Evolutionary conservation across 2,888 invertebrate species (phyloP), one percentile per base, ranked within the genome.

Genomic region (Meloe dianella): DNA sequence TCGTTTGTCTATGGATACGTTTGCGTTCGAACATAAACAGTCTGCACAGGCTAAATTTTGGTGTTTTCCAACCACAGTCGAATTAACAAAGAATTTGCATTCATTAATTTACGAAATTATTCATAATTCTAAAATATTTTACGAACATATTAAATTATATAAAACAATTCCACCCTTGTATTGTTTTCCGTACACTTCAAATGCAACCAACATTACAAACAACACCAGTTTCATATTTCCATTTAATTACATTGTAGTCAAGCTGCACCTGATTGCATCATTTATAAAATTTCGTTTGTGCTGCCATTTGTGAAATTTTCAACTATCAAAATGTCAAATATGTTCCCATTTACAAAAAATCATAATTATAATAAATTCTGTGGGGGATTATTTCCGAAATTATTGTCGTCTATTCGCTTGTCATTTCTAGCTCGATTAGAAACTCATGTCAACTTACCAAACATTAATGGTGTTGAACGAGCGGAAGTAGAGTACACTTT

Each of bases 381-480:
- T n/a, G n/a, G n/a, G n/a, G n/a, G 22, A 2, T 7, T 20, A 22
- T 51, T 51, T 51, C 12, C 2, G 1, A 41, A 17, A 57, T 38
- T 47, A 17, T 63, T 58, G 38, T 63, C 47, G 29, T 51, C 59
- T 58, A 64, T 64, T 27, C 60, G 38, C 38, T 27, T 56, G 60
- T 60, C 58, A 54, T 57, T 51, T 65, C 27, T 59, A 57, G 64
- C 24, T 32, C 24, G 73, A 72, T 73, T 71, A 70, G 70, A 71
- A 51, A 69, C 67, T 65, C 63, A 67, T 65, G 67, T 66, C 68
- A 69, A 67, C 68, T 71, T 65, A 71, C 61, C 68, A 71, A 74
- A 73, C 73, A 72, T 73, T 74, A 77, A 75, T 73, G 74, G 74
- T 75, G 72, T 70, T 71, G 71, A 74, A 74, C 75, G 71, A 73